A percentile compares a stretch with the other conserved stretches of the same genome.
Conservation (phyloP, 2,113 vertebrate species). For the Marmota flaviventris region DNA sequence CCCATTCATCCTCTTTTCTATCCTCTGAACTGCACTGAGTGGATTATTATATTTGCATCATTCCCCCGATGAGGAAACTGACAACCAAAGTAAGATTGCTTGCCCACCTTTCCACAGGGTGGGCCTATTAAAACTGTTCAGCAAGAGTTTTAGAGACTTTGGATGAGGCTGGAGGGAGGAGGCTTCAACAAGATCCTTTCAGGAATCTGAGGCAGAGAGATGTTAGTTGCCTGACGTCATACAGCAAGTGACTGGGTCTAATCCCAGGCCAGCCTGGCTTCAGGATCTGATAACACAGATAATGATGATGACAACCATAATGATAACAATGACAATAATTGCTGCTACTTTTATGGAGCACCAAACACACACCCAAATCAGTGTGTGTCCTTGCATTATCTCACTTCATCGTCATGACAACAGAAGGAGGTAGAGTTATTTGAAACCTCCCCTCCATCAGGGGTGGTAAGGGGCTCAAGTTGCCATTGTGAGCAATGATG, state of each 20-base stretch:
- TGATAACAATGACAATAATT: conserved; percentile 13
- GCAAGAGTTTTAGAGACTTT: background rate
- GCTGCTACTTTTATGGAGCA: background rate
- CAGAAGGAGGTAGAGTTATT: background rate
- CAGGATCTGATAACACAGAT: background rate
- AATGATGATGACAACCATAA: background rate
- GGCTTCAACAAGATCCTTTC: background rate
- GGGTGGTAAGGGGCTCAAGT: background rate
- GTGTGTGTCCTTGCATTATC: background rate
- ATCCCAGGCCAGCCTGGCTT: background rate
- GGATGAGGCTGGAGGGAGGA: background rate
- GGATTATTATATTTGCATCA: background rate
- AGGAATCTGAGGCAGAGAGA: conserved; percentile 24
- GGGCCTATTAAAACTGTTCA: background rate
- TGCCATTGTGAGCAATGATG: accelerated
- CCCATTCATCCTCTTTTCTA: background rate
- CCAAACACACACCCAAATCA: background rate
- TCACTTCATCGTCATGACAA: conserved; percentile 28
- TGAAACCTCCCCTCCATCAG: background rate
- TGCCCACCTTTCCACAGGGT: background rate
- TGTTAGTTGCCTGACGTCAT: background rate
- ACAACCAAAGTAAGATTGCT: background rate
- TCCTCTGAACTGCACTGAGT: background rate
- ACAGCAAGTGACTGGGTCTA: background rate
- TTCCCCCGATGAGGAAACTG: background rate